Conservation (phyloP, 2,797 vertebrate genomes). For the Coreius guichenoti region DNA sequence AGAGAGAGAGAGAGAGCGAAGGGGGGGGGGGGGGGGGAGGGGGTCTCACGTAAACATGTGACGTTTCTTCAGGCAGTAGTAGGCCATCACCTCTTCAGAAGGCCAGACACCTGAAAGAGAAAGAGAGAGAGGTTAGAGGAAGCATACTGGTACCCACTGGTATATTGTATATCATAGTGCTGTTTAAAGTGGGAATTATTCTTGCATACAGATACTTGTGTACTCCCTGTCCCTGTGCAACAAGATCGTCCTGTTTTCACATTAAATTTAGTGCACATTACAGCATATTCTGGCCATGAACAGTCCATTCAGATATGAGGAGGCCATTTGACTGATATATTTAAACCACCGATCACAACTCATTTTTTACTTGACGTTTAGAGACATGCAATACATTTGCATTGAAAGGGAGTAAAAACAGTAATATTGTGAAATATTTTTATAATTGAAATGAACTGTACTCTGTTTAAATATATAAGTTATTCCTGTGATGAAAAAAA, state of each 20-base stretch:
- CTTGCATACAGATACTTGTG: neutral
- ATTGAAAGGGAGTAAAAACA: neutral
- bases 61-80: constrained; percentile 93
- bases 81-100: constrained; percentile 95
- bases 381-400: neutral
- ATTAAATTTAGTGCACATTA: neutral
- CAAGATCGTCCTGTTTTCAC: neutral
- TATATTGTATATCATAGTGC: no score
- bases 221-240: neutral
- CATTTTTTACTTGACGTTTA: neutral
- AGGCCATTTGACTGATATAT: neutral
- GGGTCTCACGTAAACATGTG: constrained; percentile 89
- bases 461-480: neutral
- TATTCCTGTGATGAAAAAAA: neutral
- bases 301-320: neutral
- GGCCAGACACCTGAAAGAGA: constrained; percentile 90
- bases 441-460: neutral
- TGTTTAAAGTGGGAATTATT: neutral
- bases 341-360: neutral
- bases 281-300: neutral
- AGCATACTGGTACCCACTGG: neutral
- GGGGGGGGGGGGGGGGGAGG: constrained; percentile 46
- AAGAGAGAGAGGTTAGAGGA: constrained; percentile 15
- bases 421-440: neutral
- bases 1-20: no score